Evolutionary conservation across 35 echinoderm and acorn worm species (phyloP).

Genomic region (Anneissia japonica): DNA sequence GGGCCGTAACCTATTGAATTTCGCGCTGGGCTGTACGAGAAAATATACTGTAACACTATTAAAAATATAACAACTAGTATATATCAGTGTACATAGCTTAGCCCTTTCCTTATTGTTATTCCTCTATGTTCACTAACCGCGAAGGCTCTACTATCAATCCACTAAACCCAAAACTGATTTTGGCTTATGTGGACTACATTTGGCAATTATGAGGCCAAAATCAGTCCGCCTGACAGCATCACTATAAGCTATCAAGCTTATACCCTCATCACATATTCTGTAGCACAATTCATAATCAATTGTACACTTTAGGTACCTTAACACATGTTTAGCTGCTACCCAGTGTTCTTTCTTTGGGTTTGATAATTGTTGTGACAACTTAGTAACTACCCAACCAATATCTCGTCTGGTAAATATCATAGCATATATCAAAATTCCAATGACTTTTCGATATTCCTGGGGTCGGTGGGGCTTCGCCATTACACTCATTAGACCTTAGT

Average conservation of each 20-base stretch:
- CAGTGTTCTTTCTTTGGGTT: slow-evolving; percentile 33
- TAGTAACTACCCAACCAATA: slow-evolving; percentile 25
- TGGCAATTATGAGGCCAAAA: too few relatives aligned
- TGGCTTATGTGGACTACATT: too few relatives aligned
- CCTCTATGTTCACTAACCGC: too few relatives aligned
- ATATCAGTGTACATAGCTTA: too few relatives aligned
- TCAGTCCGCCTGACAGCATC: too few relatives aligned
- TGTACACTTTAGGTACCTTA: slow-evolving; percentile 17
- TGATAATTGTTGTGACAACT: slow-evolving; percentile 36
- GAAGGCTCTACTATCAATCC: too few relatives aligned
- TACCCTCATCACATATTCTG: slow-evolving; percentile 18
- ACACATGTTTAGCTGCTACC: slow-evolving; percentile 17
- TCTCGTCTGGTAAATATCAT: slow-evolving; percentile 39
- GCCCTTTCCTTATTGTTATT: too few relatives aligned
- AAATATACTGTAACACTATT: too few relatives aligned
- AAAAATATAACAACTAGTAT: too few relatives aligned
- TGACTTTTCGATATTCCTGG: slow-evolving; percentile 11
- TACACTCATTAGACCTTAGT: slow-evolving; percentile 19
- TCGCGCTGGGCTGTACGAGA: too few relatives aligned
- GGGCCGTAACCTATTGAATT: too few relatives aligned
- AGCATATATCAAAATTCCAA: slow-evolving; percentile 29
- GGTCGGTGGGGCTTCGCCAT: background rate
- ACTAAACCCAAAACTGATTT: too few relatives aligned
- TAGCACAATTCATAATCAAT: slow-evolving; percentile 20
- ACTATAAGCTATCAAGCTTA: slow-evolving; percentile 25